phyloP scores from a whole-genome alignment of 2,797 vertebrate species.

The Peromyscus nudipes region DNA sequence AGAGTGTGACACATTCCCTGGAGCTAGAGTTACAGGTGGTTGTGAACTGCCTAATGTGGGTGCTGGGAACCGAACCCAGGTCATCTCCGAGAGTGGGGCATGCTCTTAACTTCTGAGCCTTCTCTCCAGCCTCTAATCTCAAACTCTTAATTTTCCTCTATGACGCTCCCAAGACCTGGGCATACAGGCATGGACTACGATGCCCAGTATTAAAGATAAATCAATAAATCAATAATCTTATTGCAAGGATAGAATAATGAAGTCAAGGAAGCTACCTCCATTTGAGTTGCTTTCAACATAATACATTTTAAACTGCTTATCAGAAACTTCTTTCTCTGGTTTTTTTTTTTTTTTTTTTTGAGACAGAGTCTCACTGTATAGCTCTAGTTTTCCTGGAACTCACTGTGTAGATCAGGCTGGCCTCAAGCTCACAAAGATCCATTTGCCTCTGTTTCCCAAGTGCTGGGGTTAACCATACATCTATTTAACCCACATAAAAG shows the following conservation, averaged over 20 bases:
- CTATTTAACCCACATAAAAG: conserved; percentile 1
- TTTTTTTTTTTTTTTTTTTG: neutral
- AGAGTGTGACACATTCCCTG: neutral
- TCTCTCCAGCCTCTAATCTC: neutral
- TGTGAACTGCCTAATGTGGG: neutral
- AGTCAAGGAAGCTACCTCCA: neutral
- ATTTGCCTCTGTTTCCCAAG: neutral
- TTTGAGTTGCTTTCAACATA: neutral
- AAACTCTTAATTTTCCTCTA: neutral
- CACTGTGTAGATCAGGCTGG: neutral
- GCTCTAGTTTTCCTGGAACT: neutral
- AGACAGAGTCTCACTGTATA: neutral
- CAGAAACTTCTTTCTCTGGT: neutral
- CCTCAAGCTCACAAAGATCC: neutral
- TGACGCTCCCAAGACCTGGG: neutral
- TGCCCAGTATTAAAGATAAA: neutral
- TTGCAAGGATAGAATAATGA: neutral
- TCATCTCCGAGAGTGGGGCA: neutral
- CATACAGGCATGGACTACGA: neutral
- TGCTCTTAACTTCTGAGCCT: neutral
- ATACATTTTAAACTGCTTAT: neutral
- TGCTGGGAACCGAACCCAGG: neutral
- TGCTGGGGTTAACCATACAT: neutral
- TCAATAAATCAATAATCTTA: too few species aligned
- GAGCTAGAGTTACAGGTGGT: neutral